Conservation (phyloP, 2,888 invertebrate species). For the Thymelicus acteon region DNA sequence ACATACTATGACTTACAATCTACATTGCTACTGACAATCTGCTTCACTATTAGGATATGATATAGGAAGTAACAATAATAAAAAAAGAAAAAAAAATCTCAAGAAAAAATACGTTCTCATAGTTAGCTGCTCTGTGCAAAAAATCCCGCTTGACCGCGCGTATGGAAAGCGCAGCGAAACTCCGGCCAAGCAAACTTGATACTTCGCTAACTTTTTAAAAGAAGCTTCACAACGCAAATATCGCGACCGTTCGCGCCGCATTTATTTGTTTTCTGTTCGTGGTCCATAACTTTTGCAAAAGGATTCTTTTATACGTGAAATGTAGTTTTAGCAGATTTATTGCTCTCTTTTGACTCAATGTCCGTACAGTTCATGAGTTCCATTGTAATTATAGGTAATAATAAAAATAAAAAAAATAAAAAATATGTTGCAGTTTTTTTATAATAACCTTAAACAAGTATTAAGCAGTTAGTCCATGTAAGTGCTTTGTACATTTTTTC, state of each 20-base stretch:
- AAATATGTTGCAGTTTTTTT: too few relatives aligned
- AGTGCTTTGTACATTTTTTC: too few relatives aligned
- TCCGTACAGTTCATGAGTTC: too few relatives aligned
- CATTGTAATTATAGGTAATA: too few relatives aligned
- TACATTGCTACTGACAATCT: too few relatives aligned
- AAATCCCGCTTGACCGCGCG: constrained; percentile 85
- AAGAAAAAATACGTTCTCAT: constrained; percentile 34
- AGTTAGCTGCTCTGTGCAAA: constrained; percentile 65
- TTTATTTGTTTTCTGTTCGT: constrained; percentile 25
- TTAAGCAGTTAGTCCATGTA: too few relatives aligned
- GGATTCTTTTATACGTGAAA: constrained; percentile 22
- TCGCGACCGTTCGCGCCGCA: constrained; percentile 40
- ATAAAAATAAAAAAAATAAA: too few relatives aligned
- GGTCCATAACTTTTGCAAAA: constrained; percentile 14
- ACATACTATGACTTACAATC: too few relatives aligned
- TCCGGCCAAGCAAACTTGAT: constrained; percentile 70
- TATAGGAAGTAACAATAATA: too few relatives aligned
- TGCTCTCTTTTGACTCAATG: not conserved
- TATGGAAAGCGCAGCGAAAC: constrained; percentile 73
- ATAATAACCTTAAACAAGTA: too few relatives aligned
- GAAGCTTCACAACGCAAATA: constrained; percentile 45
- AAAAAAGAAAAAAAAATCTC: constrained; percentile 4
- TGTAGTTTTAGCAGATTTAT: not conserved
- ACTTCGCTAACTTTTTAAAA: constrained; percentile 68
- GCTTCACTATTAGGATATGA: too few relatives aligned